Evolutionary conservation across 1,140 invertebrate species (phyloP).

Genomic region (Pseudobourletiella spinata): DNA sequence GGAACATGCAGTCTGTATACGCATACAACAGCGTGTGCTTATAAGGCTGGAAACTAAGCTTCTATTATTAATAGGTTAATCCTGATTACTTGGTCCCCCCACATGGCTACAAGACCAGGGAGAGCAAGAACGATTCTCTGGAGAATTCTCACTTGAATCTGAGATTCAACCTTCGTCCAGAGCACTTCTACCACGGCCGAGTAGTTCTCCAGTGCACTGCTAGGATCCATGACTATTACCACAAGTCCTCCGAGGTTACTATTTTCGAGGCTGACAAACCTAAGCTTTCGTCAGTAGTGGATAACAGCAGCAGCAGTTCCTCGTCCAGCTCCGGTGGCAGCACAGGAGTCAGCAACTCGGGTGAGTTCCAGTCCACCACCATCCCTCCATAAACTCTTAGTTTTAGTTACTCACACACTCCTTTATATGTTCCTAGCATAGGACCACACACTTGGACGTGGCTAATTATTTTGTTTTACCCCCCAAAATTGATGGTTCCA

Average conservation of each 20-base stretch:
- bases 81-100: conserved; percentile 10
- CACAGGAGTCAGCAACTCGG: neutral
- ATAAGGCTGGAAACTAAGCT: no score
- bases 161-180: conserved; percentile 19
- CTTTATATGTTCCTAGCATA: no score
- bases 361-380: neutral
- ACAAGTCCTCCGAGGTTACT: conserved; percentile 13
- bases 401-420: neutral
- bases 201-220: conserved; percentile 25
- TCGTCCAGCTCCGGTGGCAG: conserved; percentile 6
- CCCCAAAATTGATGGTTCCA: no score
- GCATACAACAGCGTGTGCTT: no score
- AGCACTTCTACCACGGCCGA: conserved; percentile 24
- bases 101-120: conserved; percentile 4
- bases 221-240: conserved; percentile 24
- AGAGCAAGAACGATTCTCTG: conserved; percentile 16
- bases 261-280: conserved; percentile 29
- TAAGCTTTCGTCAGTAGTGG: conserved; percentile 33
- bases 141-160: conserved; percentile 24
- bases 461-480: no score
- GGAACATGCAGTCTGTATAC: no score
- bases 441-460: no score
- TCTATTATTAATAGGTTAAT: no score
- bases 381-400: neutral
- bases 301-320: conserved; percentile 24